A percentile compares a stretch with the other conserved stretches of the same genome.
Evolutionary conservation across 2,888 invertebrate species (phyloP).

Genomic region (Oxystoma pomonae): DNA sequence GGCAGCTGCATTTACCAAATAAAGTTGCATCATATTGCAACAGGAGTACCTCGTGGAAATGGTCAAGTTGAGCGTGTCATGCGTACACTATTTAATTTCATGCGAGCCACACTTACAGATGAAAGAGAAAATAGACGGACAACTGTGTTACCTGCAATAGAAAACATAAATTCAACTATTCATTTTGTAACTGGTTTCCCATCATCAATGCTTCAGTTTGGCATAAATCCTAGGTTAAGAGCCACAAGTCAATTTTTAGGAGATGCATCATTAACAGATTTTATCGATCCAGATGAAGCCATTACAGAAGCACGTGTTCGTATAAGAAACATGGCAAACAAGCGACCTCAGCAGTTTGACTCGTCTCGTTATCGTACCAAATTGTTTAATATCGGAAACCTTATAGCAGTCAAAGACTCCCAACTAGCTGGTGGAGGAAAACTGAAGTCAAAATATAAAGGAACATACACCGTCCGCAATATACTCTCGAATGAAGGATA

Average conservation of each 20-base stretch:
- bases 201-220: slow-evolving; percentile 20
- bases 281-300: slow-evolving; percentile 20
- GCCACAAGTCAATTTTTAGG: slow-evolving; percentile 22
- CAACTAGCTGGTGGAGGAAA: slow-evolving; percentile 25
- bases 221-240: slow-evolving; percentile 22
- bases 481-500: slow-evolving; percentile 26
- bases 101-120: slow-evolving; percentile 5
- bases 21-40: slow-evolving; percentile 20
- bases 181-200: slow-evolving; percentile 17
- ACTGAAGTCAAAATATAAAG: slow-evolving; percentile 18
- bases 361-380: not conserved
- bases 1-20: slow-evolving; percentile 20
- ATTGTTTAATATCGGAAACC: slow-evolving; percentile 8
- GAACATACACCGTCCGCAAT: slow-evolving; percentile 20
- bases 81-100: not conserved
- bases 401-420: slow-evolving; percentile 23
- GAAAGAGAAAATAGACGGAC: slow-evolving; percentile 8
- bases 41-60: slow-evolving; percentile 16
- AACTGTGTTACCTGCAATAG: slow-evolving; percentile 11
- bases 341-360: slow-evolving; percentile 15
- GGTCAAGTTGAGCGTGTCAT: slow-evolving; percentile 16
- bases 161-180: slow-evolving; percentile 22
- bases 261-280: slow-evolving; percentile 15
- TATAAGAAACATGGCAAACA: slow-evolving; percentile 8
- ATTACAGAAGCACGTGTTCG: slow-evolving; percentile 18